Evolutionary conservation across 1,140 invertebrate species (phyloP), one percentile per base, ranked within the genome.

Genomic region (Drosophila sp.): DNA sequence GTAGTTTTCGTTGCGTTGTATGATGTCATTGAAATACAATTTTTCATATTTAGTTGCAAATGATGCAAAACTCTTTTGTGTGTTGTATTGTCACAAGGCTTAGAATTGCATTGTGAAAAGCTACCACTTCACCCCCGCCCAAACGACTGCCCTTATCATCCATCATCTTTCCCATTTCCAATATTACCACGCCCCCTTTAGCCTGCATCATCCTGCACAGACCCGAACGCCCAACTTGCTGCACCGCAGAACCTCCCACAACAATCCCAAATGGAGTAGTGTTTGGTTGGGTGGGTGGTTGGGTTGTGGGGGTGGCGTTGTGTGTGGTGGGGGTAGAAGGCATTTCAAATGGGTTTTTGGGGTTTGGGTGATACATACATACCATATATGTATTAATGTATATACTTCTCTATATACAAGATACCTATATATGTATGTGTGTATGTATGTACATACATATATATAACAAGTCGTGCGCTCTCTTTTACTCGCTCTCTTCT

Each of bases 391-490:
- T 25, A 47, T 47, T 2, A 38, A 38, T 38, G 35, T 10, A 50
- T 50, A 50, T 27, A 50, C 35, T 38, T 38, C 10, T 38, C 35
- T 27, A 50, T 47, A 35, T 60, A 41, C n/a, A 23, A 40, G 17
- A 27, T 68, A 23, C 35, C 7, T 60, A 47, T 62, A 38, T 69
- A 25, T 44, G 17, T 66, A 60, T 54, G 30, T 58, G 33, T 17
- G 23, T 60, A 56, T 68, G 60, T 57, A 63, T 63, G 69, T 78
- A 73, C 70, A 62, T 73, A 72, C 71, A 62, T 79, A 82, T 86
- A 66, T 86, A 85, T 75, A 72, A 64, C 79, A 82, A 79, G 68
- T 82, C 72, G 68, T 77, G 65, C 75, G 68, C 79, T 77, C 70
- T 81, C 82, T 65, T 81, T 76, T 27, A 73, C 79, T 65, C 67